A percentile compares a stretch with the other conserved stretches of the same genome.
These are phyloP conservation scores for Drosophila kohkoa DNA, from an alignment of 1,140 invertebrate genomes.

Conservation along the genomic window DNA sequence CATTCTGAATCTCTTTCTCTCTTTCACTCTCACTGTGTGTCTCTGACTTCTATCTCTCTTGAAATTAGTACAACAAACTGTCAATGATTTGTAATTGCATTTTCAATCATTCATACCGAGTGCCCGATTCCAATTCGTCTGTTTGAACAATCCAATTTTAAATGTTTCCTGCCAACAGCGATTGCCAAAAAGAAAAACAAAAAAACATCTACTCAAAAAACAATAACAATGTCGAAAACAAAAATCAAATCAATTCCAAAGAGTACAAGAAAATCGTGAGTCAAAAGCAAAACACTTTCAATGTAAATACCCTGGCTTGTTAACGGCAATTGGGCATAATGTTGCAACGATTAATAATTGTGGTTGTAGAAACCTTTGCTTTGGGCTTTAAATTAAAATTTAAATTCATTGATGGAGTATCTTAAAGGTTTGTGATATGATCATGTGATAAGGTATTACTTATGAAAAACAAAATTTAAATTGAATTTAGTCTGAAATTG, in stretches of 20 bases:
- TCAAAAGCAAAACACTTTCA: conserved; percentile 66
- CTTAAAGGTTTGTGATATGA: no score
- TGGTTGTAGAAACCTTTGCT: background rate
- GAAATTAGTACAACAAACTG: conserved; percentile 80
- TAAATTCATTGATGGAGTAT: background rate
- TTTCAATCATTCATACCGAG: conserved; percentile 61
- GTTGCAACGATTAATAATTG: background rate
- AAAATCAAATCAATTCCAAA: conserved; percentile 34
- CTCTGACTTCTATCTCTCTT: background rate
- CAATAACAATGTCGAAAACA: conserved; percentile 15
- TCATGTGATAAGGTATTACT: no score
- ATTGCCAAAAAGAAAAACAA: conserved; percentile 51
- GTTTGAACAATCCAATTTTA: conserved; percentile 20
- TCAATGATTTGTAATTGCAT: conserved; percentile 77
- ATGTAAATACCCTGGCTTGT: conserved; percentile 33
- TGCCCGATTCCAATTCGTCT: conserved; percentile 28
- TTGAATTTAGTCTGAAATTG: no score
- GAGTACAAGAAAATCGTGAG: conserved; percentile 55
- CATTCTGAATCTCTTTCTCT: conserved; percentile 3
- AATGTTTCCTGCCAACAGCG: conserved; percentile 23
- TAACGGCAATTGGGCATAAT: background rate
- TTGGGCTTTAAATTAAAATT: background rate
- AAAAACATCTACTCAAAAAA: conserved; percentile 8
- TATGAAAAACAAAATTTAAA: no score
- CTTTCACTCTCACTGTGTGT: background rate